Percentiles rank a stretch among this genome's conserved stretches.
These are phyloP conservation scores for Crenuchus spilurus DNA, from an alignment of 2,797 vertebrate species.

Conservation along the genomic window DNA sequence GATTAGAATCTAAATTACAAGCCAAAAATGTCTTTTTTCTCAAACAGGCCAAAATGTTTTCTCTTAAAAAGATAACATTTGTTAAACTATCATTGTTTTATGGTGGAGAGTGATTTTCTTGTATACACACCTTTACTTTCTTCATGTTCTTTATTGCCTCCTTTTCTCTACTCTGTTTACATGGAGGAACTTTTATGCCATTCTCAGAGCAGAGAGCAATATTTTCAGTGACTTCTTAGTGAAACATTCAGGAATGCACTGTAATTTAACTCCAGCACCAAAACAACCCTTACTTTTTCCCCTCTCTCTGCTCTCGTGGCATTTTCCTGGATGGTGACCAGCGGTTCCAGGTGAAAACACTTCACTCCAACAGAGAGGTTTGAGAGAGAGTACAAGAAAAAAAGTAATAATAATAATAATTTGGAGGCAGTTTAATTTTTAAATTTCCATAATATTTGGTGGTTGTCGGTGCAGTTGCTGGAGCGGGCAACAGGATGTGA, in stretches of 20 bases:
- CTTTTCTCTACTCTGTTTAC: constrained; percentile 20
- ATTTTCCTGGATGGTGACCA: constrained; percentile 66
- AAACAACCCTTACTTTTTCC: constrained; percentile 55
- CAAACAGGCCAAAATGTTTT: too few relatives aligned
- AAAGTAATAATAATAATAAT: constrained; percentile 36
- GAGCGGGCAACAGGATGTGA: constrained; percentile 63
- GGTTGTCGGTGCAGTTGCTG: constrained; percentile 50
- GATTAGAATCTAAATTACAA: too few relatives aligned
- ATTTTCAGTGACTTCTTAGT: constrained; percentile 40
- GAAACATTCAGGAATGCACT: constrained; percentile 59
- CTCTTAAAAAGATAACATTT: too few relatives aligned
- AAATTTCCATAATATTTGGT: constrained; percentile 57
- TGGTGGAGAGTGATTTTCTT: not conserved
- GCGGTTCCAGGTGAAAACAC: constrained; percentile 62
- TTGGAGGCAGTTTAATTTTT: constrained; percentile 53
- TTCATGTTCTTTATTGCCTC: constrained; percentile 18
- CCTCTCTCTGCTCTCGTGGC: constrained; percentile 43
- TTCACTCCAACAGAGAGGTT: constrained; percentile 49
- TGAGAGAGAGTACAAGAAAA: constrained; percentile 26
- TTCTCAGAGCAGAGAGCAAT: constrained; percentile 24
- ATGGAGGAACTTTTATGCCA: constrained; percentile 40
- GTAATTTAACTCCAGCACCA: constrained; percentile 61
- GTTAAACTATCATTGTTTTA: too few relatives aligned
- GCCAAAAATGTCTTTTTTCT: too few relatives aligned
- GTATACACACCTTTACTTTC: constrained; percentile 1